phyloP scores from a whole-genome alignment of 64 coral and sea anemone genomes.

The Actinia equina region DNA sequence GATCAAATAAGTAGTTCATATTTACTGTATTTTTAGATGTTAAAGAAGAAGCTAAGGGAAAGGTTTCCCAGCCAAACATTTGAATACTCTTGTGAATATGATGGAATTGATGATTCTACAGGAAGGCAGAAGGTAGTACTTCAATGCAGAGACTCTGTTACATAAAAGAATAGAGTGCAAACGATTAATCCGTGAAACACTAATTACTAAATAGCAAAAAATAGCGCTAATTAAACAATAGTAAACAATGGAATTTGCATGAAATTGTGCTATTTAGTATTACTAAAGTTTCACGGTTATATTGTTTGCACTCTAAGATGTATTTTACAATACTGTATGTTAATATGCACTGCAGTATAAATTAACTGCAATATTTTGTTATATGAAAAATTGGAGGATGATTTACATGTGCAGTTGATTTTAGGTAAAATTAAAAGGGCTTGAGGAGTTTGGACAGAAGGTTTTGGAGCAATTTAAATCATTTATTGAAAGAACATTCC shows the following conservation, averaged over 20 bases:
- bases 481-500: constrained; percentile 54
- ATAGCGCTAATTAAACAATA: too few relatives aligned
- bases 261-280: too few relatives aligned
- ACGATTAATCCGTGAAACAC: too few relatives aligned
- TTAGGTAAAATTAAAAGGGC: constrained; percentile 73
- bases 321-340: too few relatives aligned
- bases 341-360: too few relatives aligned
- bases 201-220: too few relatives aligned
- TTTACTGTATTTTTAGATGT: constrained; percentile 23
- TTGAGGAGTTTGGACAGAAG: constrained; percentile 56
- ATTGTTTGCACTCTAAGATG: too few relatives aligned
- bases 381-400: background rate
- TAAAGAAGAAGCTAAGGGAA: constrained; percentile 64
- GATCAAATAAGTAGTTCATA: background rate
- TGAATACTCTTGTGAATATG: constrained; percentile 72
- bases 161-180: too few relatives aligned
- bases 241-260: too few relatives aligned
- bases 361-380: too few relatives aligned
- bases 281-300: too few relatives aligned
- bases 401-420: background rate
- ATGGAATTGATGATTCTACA: constrained; percentile 56
- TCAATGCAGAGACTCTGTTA: too few relatives aligned
- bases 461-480: constrained; percentile 66
- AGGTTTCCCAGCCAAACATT: constrained; percentile 62
- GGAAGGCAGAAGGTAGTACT: constrained; percentile 63